A percentile compares a stretch with the other conserved stretches of the same genome.
phyloP scores from a whole-genome alignment of 1,140 invertebrate species.

The Planococcus citri region DNA sequence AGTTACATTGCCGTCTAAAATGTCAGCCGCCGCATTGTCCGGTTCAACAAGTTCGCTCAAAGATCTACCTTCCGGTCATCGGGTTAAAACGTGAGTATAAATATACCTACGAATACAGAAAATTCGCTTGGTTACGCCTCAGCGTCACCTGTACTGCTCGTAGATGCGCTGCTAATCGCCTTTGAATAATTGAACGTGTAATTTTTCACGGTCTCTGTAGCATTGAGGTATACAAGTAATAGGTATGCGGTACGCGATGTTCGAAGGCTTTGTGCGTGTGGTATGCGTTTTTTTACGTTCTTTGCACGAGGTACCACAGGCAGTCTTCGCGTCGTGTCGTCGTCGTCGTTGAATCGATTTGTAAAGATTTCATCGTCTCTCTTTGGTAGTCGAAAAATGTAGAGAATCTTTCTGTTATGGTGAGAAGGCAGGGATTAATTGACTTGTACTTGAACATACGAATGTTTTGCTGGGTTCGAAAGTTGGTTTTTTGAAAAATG shows the following conservation, averaged over 20 bases:
- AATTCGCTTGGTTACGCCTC: not conserved
- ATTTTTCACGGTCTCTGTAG: not conserved
- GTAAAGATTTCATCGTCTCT: too few relatives aligned
- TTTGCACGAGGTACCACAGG: too few relatives aligned
- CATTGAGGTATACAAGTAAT: too few relatives aligned
- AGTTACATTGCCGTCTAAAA: not conserved
- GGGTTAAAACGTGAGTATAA: slow-evolving; percentile 2
- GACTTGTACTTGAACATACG: too few relatives aligned
- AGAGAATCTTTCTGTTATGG: too few relatives aligned
- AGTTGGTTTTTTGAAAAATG: too few relatives aligned
- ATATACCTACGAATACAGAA: not conserved
- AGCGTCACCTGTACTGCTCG: not conserved
- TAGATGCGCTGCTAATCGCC: not conserved
- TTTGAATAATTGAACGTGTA: not conserved
- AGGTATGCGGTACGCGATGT: not conserved
- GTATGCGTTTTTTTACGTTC: not conserved
- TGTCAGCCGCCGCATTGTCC: not conserved
- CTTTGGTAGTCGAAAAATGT: too few relatives aligned
- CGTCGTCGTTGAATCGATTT: too few relatives aligned
- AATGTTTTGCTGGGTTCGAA: too few relatives aligned
- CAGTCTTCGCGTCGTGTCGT: too few relatives aligned
- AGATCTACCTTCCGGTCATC: slow-evolving; percentile 1
- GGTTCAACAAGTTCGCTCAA: slow-evolving; percentile 12
- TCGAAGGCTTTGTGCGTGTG: not conserved
- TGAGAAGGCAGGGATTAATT: too few relatives aligned